Evolutionary conservation across 2,797 vertebrate genomes (phyloP), one percentile per base, ranked within the genome.

Genomic region (Lycodopsis pacificus): DNA sequence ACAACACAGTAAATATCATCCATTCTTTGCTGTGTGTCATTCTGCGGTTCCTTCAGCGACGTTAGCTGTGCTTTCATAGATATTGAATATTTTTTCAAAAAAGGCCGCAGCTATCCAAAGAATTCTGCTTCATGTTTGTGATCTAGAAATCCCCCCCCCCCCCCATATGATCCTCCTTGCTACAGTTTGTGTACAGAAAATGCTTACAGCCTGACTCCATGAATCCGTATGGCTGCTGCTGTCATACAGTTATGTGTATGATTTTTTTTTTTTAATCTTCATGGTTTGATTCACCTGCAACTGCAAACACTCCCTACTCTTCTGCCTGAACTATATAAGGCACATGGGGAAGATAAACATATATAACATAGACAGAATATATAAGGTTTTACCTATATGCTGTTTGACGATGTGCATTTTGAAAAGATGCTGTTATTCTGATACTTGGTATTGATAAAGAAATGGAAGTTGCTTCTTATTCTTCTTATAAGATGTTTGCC

Each of bases 61-160:
- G 63, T 78, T 20, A 51, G 63, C 70, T 34, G 7, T 44, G 58
- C 65, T 63, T 32, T 62, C 68, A 59, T 59, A 56, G 56, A 32
- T 73, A 34, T 8, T 42, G 59, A 82, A 65, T 5, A 7, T 20
- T 36, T 53, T 53, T 59, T 53, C 62, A 54, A 20, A 36, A 44
- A 76, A 58, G 53, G 36, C 73, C 73, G 51, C 64, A 36, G 66
- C 66, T 57, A 44, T 73, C 68, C 20, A 67, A 68, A 51, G 80
- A 83, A 54, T 81, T 81, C 57, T 49, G 57, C 71, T 71, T 79
- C 42, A 71, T 76, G 80, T 76, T 65, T 62, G 56, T 86, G 77
- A 84, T 75, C 77, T 65, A 81, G 76, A 86, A 84, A 87, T 75
- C 49, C 15, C 25, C 65, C 27, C 67, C 63, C 49, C 15, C 25